Evolutionary conservation across 2,797 vertebrate genomes (phyloP).

Genomic region (Lutjanus argentimaculatus): DNA sequence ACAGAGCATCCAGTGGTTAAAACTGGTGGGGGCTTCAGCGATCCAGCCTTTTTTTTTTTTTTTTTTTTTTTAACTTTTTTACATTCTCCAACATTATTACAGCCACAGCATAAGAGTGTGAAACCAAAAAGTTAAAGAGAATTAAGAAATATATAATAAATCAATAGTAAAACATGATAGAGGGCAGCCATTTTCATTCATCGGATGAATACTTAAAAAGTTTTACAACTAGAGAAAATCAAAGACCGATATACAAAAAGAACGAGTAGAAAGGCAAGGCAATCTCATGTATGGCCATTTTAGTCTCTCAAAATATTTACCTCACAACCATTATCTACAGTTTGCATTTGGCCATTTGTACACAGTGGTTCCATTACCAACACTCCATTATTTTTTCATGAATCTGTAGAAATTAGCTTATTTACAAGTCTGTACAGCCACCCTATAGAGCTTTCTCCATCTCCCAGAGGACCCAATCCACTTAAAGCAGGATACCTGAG

Average conservation of each 20-base stretch:
- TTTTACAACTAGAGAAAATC: constrained; percentile 75
- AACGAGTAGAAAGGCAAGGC: constrained; percentile 92
- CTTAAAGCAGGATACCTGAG: constrained; percentile 96
- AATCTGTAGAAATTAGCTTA: constrained; percentile 91
- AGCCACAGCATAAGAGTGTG: constrained; percentile 64
- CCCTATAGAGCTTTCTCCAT: constrained; percentile 83
- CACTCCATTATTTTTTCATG: constrained; percentile 76
- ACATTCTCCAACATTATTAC: constrained; percentile 70
- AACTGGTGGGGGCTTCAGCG: constrained; percentile 64
- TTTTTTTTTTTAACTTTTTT: constrained; percentile 26
- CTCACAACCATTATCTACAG: constrained; percentile 92
- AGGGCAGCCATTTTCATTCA: constrained; percentile 81
- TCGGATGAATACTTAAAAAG: constrained; percentile 70
- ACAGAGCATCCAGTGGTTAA: constrained; percentile 69
- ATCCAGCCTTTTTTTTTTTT: constrained; percentile 58
- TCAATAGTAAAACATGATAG: constrained; percentile 66
- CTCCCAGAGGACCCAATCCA: constrained; percentile 86
- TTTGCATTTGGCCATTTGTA: constrained; percentile 92
- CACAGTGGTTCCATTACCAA: constrained; percentile 90
- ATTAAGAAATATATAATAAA: constrained; percentile 79
- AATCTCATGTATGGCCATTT: constrained; percentile 90
- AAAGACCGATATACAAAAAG: constrained; percentile 81
- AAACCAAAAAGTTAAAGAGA: constrained; percentile 58
- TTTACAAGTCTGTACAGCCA: constrained; percentile 94
- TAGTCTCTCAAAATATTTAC: constrained; percentile 88